Evolutionary conservation across 2,113 vertebrate genomes (phyloP).

Genomic region (Chaetura pelagica): DNA sequence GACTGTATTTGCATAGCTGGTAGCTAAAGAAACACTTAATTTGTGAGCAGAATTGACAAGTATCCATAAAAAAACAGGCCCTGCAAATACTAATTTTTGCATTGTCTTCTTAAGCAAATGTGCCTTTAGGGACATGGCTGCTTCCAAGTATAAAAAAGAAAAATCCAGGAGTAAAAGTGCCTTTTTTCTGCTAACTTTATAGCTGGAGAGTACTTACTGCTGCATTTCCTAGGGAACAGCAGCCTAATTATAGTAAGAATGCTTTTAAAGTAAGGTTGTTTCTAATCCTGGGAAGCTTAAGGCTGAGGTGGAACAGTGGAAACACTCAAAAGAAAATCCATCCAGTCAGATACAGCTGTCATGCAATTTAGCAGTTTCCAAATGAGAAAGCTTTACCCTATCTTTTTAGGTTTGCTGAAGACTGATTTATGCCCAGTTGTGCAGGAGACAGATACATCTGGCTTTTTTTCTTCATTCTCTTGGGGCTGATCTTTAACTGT

Average conservation of each 20-base stretch:
- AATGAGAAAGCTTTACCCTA: constrained; percentile 78
- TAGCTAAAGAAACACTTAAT: background rate
- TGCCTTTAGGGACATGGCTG: background rate
- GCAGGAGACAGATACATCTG: constrained; percentile 70
- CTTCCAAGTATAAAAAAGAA: background rate
- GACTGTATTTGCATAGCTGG: background rate
- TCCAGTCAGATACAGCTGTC: background rate
- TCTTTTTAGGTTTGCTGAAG: constrained; percentile 76
- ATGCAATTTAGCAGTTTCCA: background rate
- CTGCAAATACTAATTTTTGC: background rate
- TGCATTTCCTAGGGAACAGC: constrained; percentile 33
- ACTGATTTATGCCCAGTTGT: constrained; percentile 70
- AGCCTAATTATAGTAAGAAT: background rate
- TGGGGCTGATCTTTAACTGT: constrained; percentile 28
- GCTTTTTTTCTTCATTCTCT: constrained; percentile 40
- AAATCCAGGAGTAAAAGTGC: background rate
- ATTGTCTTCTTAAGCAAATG: background rate
- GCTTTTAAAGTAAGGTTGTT: background rate
- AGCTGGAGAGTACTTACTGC: constrained; percentile 16
- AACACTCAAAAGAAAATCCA: background rate
- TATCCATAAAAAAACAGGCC: background rate
- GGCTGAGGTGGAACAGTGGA: background rate
- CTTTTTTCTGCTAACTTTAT: background rate
- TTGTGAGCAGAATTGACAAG: background rate
- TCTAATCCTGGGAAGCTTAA: background rate